Evolutionary conservation across 2,113 vertebrate species (phyloP), one percentile per base, ranked within the genome.

Genomic region (human (Homo sapiens)): DNA sequence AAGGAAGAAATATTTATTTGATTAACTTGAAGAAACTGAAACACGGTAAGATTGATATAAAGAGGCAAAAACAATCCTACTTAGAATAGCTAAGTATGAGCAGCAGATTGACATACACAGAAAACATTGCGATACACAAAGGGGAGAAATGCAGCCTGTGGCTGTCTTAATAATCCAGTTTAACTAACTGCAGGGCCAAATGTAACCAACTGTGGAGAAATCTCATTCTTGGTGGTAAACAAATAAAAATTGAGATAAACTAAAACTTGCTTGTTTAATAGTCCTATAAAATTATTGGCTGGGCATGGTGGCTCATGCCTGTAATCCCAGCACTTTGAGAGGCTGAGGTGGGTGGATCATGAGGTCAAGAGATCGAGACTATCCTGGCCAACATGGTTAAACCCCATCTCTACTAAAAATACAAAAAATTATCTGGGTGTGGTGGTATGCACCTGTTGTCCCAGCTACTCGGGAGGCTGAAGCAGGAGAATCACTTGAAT

Each of bases 1-100:
- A 48, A 93, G 64, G 78, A 25, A 57, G 45, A 52, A 92, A 80
- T 72, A 90, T 97, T 98, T 86, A 57, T 73, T 94, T 97, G 52
- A 66, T 52, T 93, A 97, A 75, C 48, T 80, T 4, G 23, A 94
- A 5, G 4, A 97, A 55, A 80, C 14, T 94, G 90, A 95, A 98
- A 93, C 52, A 96, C 96, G 90, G 35, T 50, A 93, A 73, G 81
- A 85, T 35, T 76, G 30, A 32, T 93, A 30, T 73, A 57, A 72
- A 48, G 30, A 87, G 32, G 40, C 3, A 43, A 45, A 76, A 45
- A 48, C n/a, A 45, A 30, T 17, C 6, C 4, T 40, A 23, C 35
- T 50, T 73, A 45, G n/a, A 92, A 35, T 23, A 89, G 17, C 25
- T 89, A 43, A 40, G 18, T 83, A 30, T 45, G 32, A 93, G 30